A percentile compares a stretch with the other conserved stretches of the same genome.
These are phyloP conservation scores for Parascotia fuliginaria DNA, from an alignment of 2,888 invertebrate genomes.

Conservation along the genomic window DNA sequence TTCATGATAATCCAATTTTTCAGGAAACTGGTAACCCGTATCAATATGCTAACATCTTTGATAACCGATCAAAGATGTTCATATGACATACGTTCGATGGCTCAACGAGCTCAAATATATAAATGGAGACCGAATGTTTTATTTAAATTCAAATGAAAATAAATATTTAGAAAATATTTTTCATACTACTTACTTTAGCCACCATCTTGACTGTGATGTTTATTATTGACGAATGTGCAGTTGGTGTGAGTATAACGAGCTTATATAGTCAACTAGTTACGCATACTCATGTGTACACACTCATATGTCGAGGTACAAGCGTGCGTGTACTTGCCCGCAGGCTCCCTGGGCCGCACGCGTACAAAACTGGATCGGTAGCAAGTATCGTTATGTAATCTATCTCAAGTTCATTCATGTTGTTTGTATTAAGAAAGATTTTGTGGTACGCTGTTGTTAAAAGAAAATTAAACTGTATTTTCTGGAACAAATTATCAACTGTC, in stretches of 20 bases:
- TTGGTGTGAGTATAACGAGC: conserved; percentile 44
- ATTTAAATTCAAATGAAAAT: too few species aligned
- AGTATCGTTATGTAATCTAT: conserved; percentile 30
- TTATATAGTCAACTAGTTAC: conserved; percentile 64
- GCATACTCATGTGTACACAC: conserved; percentile 35
- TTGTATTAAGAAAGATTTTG: conserved; percentile 14
- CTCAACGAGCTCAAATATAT: too few species aligned
- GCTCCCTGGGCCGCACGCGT: conserved; percentile 23
- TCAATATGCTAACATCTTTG: too few species aligned
- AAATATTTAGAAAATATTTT: not conserved
- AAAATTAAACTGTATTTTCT: not conserved
- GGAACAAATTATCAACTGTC: not conserved
- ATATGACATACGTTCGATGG: too few species aligned
- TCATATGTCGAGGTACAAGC: conserved; percentile 21
- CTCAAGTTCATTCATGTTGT: conserved; percentile 40
- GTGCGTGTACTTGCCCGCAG: conserved; percentile 38
- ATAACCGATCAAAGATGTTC: too few species aligned
- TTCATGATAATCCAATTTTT: too few species aligned
- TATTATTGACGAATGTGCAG: conserved; percentile 63
- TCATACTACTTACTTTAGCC: conserved; percentile 67
- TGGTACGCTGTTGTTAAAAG: not conserved
- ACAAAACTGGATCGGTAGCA: conserved; percentile 41
- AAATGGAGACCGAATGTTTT: too few species aligned
- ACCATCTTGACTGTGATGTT: conserved; percentile 71
- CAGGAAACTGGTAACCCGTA: too few species aligned